These are phyloP conservation scores for Neodiprion fabricii DNA, from an alignment of 1,140 invertebrate genomes.

Conservation along the genomic window DNA sequence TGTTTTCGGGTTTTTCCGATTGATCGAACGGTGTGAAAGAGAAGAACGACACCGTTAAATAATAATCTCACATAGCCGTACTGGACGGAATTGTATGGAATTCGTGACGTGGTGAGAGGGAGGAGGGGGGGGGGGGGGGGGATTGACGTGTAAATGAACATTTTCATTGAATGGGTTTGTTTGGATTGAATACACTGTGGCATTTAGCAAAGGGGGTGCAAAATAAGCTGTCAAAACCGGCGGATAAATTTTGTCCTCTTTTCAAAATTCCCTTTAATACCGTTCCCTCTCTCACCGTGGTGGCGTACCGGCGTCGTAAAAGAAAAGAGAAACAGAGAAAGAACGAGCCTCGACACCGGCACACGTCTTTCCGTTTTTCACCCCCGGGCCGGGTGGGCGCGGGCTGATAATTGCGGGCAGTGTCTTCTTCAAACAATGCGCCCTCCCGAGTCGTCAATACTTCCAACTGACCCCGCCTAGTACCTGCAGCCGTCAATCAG, in stretches of 20 bases:
- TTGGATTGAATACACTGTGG: conserved; percentile 53
- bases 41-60: not conserved
- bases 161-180: conserved; percentile 50
- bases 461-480: not conserved
- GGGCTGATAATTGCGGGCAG: not conserved
- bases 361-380: too few relatives aligned
- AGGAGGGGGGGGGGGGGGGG: not conserved
- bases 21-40: not conserved
- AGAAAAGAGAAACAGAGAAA: too few relatives aligned
- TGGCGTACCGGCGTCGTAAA: too few relatives aligned
- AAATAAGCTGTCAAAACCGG: conserved; percentile 52
- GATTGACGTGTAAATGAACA: conserved; percentile 23
- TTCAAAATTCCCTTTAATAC: not conserved
- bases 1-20: not conserved
- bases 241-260: not conserved
- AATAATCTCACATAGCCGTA: not conserved
- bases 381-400: too few relatives aligned
- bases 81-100: not conserved
- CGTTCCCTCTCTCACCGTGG: too few relatives aligned
- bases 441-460: not conserved
- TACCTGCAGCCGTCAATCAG: conserved; percentile 6
- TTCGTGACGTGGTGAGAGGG: conserved; percentile 42
- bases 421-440: not conserved
- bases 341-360: too few relatives aligned
- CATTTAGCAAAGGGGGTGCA: conserved; percentile 41